Percentiles rank a stretch among this genome's conserved stretches.
Conservation (phyloP, 1,140 invertebrate genomes). For the Bombus waltoni region DNA sequence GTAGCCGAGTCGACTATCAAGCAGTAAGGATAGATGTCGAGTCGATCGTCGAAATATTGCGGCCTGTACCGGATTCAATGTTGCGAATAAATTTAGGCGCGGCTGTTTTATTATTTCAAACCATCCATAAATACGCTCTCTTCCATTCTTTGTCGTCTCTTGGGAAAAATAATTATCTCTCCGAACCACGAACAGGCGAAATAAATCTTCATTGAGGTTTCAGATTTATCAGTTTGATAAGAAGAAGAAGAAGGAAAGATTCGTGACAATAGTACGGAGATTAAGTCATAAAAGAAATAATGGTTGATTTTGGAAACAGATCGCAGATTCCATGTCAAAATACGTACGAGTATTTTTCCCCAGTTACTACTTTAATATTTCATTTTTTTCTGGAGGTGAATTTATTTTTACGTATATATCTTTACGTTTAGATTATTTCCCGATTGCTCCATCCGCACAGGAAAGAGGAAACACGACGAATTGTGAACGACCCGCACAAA, state of each 20-base stretch:
- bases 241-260: background rate
- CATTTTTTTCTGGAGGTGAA: background rate
- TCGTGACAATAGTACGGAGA: background rate
- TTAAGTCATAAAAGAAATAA: background rate
- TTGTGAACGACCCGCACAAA: background rate
- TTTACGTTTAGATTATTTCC: background rate
- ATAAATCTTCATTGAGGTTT: too few species aligned
- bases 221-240: too few species aligned
- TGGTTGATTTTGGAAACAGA: background rate
- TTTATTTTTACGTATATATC: background rate
- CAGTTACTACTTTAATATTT: background rate
- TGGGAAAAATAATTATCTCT: background rate
- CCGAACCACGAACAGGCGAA: background rate
- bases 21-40: conserved; percentile 62
- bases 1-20: conserved; percentile 63
- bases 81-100: conserved; percentile 34
- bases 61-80: conserved; percentile 3
- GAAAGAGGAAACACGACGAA: background rate
- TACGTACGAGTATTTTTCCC: too few species aligned
- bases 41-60: conserved; percentile 51
- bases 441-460: background rate
- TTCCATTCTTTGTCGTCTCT: background rate
- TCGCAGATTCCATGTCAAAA: background rate
- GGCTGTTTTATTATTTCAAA: conserved; percentile 22
- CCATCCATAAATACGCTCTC: background rate